These are phyloP conservation scores for Drosophila nikananu DNA, from an alignment of 1,140 invertebrate genomes.

Conservation along the genomic window DNA sequence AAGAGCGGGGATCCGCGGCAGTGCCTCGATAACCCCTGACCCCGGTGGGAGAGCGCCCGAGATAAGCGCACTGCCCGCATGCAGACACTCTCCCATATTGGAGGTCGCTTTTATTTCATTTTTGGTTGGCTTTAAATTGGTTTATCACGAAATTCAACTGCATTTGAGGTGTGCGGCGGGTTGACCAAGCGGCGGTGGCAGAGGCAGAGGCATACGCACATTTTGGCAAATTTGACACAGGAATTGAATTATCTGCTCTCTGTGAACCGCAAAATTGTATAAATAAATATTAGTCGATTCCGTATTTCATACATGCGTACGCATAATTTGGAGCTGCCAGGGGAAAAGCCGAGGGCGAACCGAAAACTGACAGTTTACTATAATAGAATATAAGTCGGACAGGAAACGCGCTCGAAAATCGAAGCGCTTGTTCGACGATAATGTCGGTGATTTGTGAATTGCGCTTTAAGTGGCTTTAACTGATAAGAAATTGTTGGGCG, in stretches of 20 bases:
- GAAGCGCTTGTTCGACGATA: constrained; percentile 13
- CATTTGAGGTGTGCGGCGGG: constrained; percentile 17
- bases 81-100: not conserved
- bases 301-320: constrained; percentile 56
- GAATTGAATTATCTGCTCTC: constrained; percentile 73
- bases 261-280: constrained; percentile 73
- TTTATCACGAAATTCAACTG: constrained; percentile 57
- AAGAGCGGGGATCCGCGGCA: constrained; percentile 2
- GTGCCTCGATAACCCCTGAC: constrained; percentile 50
- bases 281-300: constrained; percentile 78
- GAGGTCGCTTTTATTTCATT: constrained; percentile 18
- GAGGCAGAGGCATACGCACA: constrained; percentile 10
- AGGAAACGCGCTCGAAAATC: constrained; percentile 31
- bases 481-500: constrained; percentile 8
- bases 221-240: constrained; percentile 60
- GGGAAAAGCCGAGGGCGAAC: constrained; percentile 9
- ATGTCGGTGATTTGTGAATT: constrained; percentile 33
- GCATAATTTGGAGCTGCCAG: constrained; percentile 52
- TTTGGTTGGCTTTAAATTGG: constrained; percentile 51
- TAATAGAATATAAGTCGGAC: constrained; percentile 16
- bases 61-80: constrained; percentile 18
- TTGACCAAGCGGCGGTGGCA: not conserved
- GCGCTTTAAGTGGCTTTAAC: constrained; percentile 42
- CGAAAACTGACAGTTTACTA: constrained; percentile 13
- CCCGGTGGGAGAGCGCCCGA: not conserved